Conservation (phyloP, 1,140 invertebrate genomes). For the Drosophila repleta region DNA sequence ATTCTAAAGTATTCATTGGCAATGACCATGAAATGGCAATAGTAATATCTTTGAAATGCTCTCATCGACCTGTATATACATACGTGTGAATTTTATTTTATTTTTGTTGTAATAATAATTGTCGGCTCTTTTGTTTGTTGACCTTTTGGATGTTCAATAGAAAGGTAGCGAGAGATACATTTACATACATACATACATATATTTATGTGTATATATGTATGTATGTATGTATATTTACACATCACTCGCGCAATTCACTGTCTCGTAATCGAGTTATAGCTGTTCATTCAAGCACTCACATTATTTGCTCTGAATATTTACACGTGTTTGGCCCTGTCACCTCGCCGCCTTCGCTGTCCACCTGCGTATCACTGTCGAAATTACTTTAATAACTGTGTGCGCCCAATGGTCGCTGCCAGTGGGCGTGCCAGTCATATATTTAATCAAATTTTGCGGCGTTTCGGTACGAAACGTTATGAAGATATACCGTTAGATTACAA, state of each 20-base stretch:
- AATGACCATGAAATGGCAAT: constrained; percentile 73
- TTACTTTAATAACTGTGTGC: constrained; percentile 6
- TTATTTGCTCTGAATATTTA: constrained; percentile 63
- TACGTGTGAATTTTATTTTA: constrained; percentile 62
- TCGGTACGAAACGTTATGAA: constrained; percentile 41
- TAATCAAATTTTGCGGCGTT: constrained; percentile 52
- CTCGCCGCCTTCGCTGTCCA: not conserved
- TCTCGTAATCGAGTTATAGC: constrained; percentile 38
- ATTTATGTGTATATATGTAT: not conserved
- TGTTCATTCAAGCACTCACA: constrained; percentile 36
- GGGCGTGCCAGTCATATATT: constrained; percentile 34
- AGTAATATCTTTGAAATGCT: constrained; percentile 40
- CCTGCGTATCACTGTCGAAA: constrained; percentile 27
- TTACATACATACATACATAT: constrained; percentile 7
- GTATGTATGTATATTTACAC: constrained; percentile 11
- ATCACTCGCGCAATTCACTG: constrained; percentile 34
- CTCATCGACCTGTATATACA: constrained; percentile 35
- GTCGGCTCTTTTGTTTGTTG: constrained; percentile 62
- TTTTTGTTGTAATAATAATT: constrained; percentile 38
- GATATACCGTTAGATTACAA: constrained; percentile 61
- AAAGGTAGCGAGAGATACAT: constrained; percentile 16
- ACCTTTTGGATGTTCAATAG: constrained; percentile 63
- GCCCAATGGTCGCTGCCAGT: not conserved
- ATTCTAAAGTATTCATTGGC: constrained; percentile 64
- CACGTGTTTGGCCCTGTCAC: constrained; percentile 56